Evolutionary conservation across 2,888 invertebrate genomes (phyloP).

Genomic region (Oscheius sp.): DNA sequence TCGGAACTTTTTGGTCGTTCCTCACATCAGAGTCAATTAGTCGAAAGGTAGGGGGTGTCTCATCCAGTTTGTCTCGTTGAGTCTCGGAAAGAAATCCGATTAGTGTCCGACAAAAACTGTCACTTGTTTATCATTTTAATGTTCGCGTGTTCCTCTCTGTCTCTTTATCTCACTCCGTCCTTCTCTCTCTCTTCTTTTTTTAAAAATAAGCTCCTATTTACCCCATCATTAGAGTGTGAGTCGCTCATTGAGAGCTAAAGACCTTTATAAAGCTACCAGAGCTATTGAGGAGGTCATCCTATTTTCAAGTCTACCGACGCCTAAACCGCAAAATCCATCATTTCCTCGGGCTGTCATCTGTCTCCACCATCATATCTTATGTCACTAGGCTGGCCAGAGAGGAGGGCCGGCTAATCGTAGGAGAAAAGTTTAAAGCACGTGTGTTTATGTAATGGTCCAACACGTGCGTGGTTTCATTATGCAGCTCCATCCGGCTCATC

Average conservation of each 20-base stretch:
- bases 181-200: background rate
- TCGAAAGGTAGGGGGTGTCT: too few species aligned
- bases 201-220: too few species aligned
- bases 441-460: conserved; percentile 28
- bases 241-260: too few species aligned
- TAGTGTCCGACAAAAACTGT: background rate
- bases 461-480: conserved; percentile 17
- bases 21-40: too few species aligned
- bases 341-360: conserved; percentile 7
- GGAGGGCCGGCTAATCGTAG: conserved; percentile 5
- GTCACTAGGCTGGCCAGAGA: background rate
- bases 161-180: background rate
- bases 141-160: conserved; percentile 3
- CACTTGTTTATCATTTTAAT: background rate
- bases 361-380: conserved; percentile 25
- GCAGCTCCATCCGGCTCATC: background rate
- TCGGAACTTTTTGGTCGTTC: too few species aligned
- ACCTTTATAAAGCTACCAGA: too few species aligned
- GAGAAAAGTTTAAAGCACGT: conserved; percentile 28
- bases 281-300: too few species aligned
- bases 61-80: too few species aligned
- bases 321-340: background rate
- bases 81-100: background rate
- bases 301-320: too few species aligned
- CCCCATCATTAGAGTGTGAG: too few species aligned